These are phyloP conservation scores for Oreonectes daqikongensis DNA, from an alignment of 2,797 vertebrate genomes.

Conservation along the genomic window DNA sequence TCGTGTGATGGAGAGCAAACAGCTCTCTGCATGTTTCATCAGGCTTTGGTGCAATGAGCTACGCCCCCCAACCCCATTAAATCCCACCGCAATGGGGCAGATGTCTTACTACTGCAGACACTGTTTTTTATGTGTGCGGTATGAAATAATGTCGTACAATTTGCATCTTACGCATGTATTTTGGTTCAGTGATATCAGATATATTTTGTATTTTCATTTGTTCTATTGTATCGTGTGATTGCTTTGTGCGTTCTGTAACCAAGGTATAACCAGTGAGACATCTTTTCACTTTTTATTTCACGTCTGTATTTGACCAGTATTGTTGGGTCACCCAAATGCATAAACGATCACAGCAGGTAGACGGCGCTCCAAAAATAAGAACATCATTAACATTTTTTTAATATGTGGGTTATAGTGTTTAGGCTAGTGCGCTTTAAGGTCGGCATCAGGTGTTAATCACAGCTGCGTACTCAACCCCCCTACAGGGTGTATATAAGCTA, in stretches of 20 bases:
- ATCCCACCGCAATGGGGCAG: conserved; percentile 36
- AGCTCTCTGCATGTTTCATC: conserved; percentile 31
- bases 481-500: conserved; percentile 23
- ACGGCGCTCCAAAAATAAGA: too few species aligned
- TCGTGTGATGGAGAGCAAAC: conserved; percentile 38
- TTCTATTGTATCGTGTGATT: not conserved
- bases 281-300: not conserved
- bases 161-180: not conserved
- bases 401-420: not conserved
- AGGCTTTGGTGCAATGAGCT: conserved; percentile 55
- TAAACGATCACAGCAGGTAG: not conserved
- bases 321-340: not conserved
- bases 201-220: not conserved
- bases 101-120: conserved; percentile 28
- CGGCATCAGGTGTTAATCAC: conserved; percentile 52
- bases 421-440: not conserved
- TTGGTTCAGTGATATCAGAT: not conserved
- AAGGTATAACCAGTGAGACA: not conserved
- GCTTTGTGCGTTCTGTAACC: not conserved
- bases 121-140: not conserved
- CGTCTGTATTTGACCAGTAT: not conserved
- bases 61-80: conserved; percentile 37
- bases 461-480: conserved; percentile 38
- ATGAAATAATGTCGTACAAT: not conserved
- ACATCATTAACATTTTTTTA: too few species aligned